These are phyloP conservation scores for Anastatus disparis DNA, from an alignment of 1,140 invertebrate genomes.

Conservation along the genomic window DNA sequence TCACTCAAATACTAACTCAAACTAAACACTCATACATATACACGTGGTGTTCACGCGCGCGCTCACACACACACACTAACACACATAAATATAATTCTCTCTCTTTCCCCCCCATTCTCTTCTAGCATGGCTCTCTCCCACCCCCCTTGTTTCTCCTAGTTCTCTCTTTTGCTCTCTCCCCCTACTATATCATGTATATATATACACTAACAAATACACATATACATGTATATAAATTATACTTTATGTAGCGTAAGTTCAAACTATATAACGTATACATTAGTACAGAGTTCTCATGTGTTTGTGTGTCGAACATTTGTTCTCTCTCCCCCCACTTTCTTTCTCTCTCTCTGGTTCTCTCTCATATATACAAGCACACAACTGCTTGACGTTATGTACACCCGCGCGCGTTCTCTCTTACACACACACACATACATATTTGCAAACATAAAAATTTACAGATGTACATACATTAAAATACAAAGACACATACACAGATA, in stretches of 20 bases:
- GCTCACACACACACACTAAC: constrained; percentile 8
- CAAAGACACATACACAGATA: background rate
- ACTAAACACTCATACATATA: no score
- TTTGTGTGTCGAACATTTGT: background rate
- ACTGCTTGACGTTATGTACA: background rate
- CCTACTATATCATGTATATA: background rate
- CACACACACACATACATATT: background rate
- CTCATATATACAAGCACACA: background rate
- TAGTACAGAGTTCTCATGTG: background rate
- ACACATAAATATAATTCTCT: background rate
- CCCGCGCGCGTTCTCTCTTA: background rate
- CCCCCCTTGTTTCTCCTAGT: background rate
- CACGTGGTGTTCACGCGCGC: constrained; percentile 22
- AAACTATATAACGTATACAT: no score
- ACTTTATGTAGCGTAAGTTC: no score
- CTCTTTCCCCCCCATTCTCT: background rate
- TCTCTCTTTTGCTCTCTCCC: background rate
- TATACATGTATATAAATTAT: background rate
- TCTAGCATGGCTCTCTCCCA: no score
- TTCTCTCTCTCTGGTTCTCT: background rate
- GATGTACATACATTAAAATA: background rate
- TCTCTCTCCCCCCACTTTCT: background rate
- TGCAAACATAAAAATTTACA: background rate
- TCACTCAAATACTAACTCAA: no score
- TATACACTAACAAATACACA: background rate